These are phyloP conservation scores for Acronicta alni DNA, from an alignment of 2,888 invertebrate genomes.

Conservation along the genomic window DNA sequence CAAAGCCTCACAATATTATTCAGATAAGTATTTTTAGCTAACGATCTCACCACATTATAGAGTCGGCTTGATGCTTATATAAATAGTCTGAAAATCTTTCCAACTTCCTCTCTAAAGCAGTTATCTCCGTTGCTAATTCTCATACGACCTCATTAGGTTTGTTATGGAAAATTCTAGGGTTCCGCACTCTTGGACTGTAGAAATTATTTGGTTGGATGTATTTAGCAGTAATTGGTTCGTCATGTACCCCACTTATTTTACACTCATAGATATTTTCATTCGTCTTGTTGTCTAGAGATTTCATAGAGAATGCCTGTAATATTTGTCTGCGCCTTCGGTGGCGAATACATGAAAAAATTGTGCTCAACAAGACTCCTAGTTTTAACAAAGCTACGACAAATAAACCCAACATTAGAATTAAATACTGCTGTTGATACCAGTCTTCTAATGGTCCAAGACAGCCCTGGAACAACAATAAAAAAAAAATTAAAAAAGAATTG, in stretches of 20 bases:
- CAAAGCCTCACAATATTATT: too few relatives aligned
- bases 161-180: constrained; percentile 82
- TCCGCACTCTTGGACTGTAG: constrained; percentile 84
- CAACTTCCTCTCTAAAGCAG: constrained; percentile 86
- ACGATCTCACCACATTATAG: constrained; percentile 88
- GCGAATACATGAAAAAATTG: constrained; percentile 92
- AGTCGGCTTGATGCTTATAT: constrained; percentile 88
- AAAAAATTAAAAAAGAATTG: too few relatives aligned
- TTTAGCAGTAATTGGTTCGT: constrained; percentile 82
- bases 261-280: constrained; percentile 83
- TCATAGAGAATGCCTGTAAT: constrained; percentile 77
- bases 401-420: constrained; percentile 91
- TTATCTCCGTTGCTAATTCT: constrained; percentile 89
- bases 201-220: constrained; percentile 86
- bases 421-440: constrained; percentile 94
- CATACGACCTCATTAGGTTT: constrained; percentile 88
- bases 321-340: constrained; percentile 87
- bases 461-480: constrained; percentile 84
- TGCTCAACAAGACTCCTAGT: constrained; percentile 92
- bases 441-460: constrained; percentile 92
- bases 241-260: constrained; percentile 67
- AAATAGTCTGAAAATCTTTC: constrained; percentile 86
- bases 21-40: constrained; percentile 12
- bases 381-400: constrained; percentile 92
- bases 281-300: constrained; percentile 75